Evolutionary conservation across 2,888 invertebrate genomes (phyloP).

Genomic region (Sphaerophoria taeniata): DNA sequence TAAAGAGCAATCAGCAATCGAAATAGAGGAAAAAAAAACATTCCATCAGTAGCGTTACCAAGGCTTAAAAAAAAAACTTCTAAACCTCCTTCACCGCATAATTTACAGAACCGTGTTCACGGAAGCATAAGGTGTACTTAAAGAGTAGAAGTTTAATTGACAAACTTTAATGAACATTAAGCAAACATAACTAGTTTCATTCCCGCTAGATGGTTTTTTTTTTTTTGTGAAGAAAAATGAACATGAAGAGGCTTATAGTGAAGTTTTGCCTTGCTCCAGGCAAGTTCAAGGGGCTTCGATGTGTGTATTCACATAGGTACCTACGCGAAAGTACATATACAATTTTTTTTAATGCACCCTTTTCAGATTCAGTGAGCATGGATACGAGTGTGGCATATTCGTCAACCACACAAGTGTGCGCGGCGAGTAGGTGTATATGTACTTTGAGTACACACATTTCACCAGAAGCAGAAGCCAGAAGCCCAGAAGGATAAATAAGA

Average conservation of each 20-base stretch:
- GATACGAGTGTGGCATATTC: neutral
- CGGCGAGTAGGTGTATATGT: neutral
- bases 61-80: neutral
- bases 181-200: conserved; percentile 28
- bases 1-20: neutral
- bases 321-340: neutral
- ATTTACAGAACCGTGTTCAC: conserved; percentile 7
- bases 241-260: conserved; percentile 18
- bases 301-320: neutral
- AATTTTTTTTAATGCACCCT: neutral
- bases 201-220: neutral
- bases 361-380: conserved; percentile 7
- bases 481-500: conserved; percentile 21
- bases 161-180: conserved; percentile 49
- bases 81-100: conserved; percentile 11
- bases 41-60: neutral
- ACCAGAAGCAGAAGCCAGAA: conserved; percentile 9
- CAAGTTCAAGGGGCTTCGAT: conserved; percentile 31
- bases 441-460: conserved; percentile 15
- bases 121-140: conserved; percentile 25
- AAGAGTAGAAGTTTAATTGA: conserved; percentile 52
- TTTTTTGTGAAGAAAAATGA: neutral
- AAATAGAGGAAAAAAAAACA: neutral
- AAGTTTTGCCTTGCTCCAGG: conserved; percentile 7
- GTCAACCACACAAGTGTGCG: neutral